Base-by-base conservation (phyloP, 2,113 vertebrate species). In the Pachypanchax playfairii region DNA sequence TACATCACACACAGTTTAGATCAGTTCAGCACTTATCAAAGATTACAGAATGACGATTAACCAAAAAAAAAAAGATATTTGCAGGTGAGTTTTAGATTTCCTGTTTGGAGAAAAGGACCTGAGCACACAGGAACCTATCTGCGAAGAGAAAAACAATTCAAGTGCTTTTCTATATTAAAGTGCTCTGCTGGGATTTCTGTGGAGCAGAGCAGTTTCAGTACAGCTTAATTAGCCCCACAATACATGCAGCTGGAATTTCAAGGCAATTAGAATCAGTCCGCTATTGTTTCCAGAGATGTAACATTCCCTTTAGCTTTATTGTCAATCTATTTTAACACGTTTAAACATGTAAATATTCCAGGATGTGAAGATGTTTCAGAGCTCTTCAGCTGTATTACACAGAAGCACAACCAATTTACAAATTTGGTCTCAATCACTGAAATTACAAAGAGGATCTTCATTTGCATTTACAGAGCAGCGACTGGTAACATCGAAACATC, bases 141-240 rank as follows among this genome's bases (percentile, higher is more conserved):
- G 18, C 25, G 58, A 4, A 31, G 3, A 53, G 46, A 61, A 53
- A 63, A 61, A 42, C 11, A 47, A 52, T 73, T 33, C 17, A 46
- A 65, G 44, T 51, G 60, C 31, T 66, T 70, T 65, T 42, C 52
- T 67, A 54, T 61, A 48, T 54, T 42, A 75, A 53, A 43, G 36
- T 56, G 38, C 42, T 64, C 65, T 48, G 47, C 41, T 10, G 65
- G 70, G 68, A 82, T 65, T 66, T 47, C 54, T 59, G 17, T 17
- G 47, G 6, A 75, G 59, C 25, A 44, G 36, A 75, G 63, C 44
- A 70, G 38, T 73, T 72, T 71, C 21, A 53, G 43, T 66, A 20
- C 64, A 47, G 60, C 54, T 73, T 77, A 52, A 79, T 85, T 83
- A 71, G 46, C 41, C 18, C 14, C 31, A 68, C 63, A 62, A 54